Evolutionary conservation across 2,888 invertebrate species (phyloP), one percentile per base, ranked within the genome.

Genomic region (Salticus scenicus): DNA sequence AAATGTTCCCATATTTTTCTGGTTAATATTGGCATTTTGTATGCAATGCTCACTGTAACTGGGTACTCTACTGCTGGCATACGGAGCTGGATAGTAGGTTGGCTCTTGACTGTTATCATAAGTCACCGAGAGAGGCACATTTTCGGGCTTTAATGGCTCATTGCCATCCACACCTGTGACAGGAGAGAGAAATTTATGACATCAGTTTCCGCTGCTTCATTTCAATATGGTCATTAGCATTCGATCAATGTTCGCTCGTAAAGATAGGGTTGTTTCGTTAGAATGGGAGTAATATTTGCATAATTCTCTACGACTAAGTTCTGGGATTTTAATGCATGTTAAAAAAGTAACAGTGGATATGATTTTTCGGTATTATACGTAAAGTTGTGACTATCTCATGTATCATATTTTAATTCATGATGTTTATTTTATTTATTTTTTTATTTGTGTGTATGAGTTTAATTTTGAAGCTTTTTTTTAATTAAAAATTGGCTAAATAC

Each of bases 31-130:
- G 14, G 76, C 73, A 31, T 64, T 69, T 27, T 71, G 77, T 27
- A 74, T 69, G 71, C 83, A 73, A 10, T 87, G 82, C 37, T 83
- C 78, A 37, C 74, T 66, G 69, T 87, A 88, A 27, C 66, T 76
- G 30, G 88, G 83, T 0, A 88, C 83, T 4, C 87, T 67, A 67
- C 75, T 85, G 28, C 74, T 80, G 27, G 85, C 88, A 73, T 88
- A 88, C 2, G 88, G 88, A 8, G 81, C 75, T 12, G 88, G 88
- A 66, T 87, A 86, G 69, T 88, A 88, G 14, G 81, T 74, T 31
- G 83, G 87, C 51, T 88, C 88, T 64, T 87, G 87, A 67, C 70
- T 69, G 57, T 72, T 80, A 33, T 88, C 87, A 37, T 87, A 80
- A 42, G 78, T 87, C 63, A 85, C 79, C 12, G 87, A 76, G 27